phyloP scores from a whole-genome alignment of 1,140 invertebrate genomes.

The Psix sp. region DNA sequence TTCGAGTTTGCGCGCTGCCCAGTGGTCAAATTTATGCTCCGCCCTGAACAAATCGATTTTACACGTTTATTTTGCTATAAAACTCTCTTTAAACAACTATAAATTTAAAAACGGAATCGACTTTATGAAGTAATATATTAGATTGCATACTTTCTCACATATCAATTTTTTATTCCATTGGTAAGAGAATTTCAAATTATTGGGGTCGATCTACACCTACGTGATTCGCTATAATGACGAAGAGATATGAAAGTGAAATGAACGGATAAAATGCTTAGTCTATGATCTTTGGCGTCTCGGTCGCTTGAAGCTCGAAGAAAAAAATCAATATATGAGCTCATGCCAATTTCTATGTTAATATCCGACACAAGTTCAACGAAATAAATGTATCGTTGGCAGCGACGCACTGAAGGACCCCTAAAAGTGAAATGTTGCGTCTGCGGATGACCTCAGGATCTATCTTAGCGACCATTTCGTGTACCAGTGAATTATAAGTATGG shows the following conservation, averaged over 20 bases:
- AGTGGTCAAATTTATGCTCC: slow-evolving; percentile 71
- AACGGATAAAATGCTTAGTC: slow-evolving; percentile 44
- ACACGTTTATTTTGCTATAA: slow-evolving; percentile 42
- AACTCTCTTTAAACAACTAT: slow-evolving; percentile 19
- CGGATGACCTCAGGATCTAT: slow-evolving; percentile 74
- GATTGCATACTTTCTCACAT: too few species aligned
- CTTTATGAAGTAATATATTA: too few species aligned
- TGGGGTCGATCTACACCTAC: too few species aligned
- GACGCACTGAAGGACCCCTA: slow-evolving; percentile 72
- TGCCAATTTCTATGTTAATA: slow-evolving; percentile 78
- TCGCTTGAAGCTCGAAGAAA: slow-evolving; percentile 56
- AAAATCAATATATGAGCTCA: slow-evolving; percentile 76
- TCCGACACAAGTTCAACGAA: slow-evolving; percentile 53
- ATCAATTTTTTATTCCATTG: too few species aligned
- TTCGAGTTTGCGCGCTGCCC: slow-evolving; percentile 71
- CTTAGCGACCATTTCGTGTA: slow-evolving; percentile 61
- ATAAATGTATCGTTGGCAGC: slow-evolving; percentile 57
- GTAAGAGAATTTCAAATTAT: too few species aligned
- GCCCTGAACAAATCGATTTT: slow-evolving; percentile 70
- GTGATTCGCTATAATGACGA: too few species aligned
- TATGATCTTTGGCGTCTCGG: slow-evolving; percentile 41
- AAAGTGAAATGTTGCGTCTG: slow-evolving; percentile 79
- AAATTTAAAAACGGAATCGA: slow-evolving; percentile 37
- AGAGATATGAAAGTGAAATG: too few species aligned
- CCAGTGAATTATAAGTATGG: slow-evolving; percentile 70